These are phyloP conservation scores for Drosophila pullipes DNA, from an alignment of 2,888 invertebrate species.

Conservation along the genomic window DNA sequence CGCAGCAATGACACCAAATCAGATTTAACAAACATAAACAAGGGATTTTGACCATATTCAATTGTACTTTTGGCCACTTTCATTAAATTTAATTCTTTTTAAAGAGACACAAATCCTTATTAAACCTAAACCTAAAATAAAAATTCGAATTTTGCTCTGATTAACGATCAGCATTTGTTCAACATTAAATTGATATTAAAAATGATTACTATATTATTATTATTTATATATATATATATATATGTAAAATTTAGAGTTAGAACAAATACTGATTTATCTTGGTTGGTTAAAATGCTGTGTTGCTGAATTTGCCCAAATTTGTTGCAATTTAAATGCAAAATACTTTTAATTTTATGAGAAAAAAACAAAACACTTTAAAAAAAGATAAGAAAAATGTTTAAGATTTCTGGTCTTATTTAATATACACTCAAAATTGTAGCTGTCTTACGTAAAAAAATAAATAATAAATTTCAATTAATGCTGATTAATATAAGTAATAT, in stretches of 20 bases:
- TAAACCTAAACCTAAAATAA: fast-evolving
- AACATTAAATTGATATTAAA: neutral
- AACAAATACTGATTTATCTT: neutral
- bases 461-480: neutral
- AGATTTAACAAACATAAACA: constrained; percentile 1
- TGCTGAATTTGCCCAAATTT: neutral
- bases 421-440: neutral
- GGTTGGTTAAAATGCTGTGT: neutral
- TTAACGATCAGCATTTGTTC: neutral
- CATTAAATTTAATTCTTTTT: neutral
- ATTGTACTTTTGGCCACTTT: neutral
- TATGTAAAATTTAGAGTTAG: too few species aligned
- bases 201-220: too few species aligned
- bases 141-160: neutral
- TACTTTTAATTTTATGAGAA: neutral
- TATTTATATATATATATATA: too few species aligned
- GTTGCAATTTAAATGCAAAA: neutral
- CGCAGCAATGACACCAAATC: constrained; percentile 14
- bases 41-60: neutral
- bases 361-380: neutral
- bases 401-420: neutral
- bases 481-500: neutral
- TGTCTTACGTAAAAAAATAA: neutral
- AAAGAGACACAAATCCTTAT: neutral
- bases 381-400: neutral